Conservation (phyloP, 1,140 invertebrate genomes). For the Gryllus bimaculatus region DNA sequence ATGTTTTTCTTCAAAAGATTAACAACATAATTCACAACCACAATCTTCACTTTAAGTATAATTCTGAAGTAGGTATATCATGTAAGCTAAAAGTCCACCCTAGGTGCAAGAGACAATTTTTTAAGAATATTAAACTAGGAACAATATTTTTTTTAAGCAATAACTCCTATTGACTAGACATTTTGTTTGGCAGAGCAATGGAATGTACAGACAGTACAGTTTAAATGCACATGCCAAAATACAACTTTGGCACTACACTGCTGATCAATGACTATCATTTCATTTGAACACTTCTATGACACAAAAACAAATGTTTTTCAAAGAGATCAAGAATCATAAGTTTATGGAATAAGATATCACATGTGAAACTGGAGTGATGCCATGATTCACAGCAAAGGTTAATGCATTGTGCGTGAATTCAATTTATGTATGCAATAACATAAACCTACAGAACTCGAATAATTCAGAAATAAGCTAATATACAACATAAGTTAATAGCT, state of each 20-base stretch:
- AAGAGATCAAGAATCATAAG: too few species aligned
- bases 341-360: too few species aligned
- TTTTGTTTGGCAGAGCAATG: background rate
- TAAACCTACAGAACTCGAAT: too few species aligned
- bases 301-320: too few species aligned
- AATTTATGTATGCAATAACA: too few species aligned
- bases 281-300: too few species aligned
- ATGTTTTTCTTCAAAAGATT: background rate
- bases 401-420: too few species aligned
- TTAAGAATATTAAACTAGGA: background rate
- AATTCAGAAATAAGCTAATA: too few species aligned
- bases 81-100: background rate
- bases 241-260: background rate
- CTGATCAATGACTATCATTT: background rate
- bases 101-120: background rate
- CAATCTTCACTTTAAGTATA: background rate
- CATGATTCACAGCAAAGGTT: too few species aligned
- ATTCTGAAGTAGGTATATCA: background rate
- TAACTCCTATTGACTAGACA: background rate
- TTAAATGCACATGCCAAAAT: background rate
- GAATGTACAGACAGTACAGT: background rate
- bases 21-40: slow-evolving; percentile 1
- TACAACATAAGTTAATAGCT: too few species aligned
- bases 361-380: too few species aligned
- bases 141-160: background rate